Conservation (phyloP, 2,113 vertebrate species). For the Indri indri region DNA sequence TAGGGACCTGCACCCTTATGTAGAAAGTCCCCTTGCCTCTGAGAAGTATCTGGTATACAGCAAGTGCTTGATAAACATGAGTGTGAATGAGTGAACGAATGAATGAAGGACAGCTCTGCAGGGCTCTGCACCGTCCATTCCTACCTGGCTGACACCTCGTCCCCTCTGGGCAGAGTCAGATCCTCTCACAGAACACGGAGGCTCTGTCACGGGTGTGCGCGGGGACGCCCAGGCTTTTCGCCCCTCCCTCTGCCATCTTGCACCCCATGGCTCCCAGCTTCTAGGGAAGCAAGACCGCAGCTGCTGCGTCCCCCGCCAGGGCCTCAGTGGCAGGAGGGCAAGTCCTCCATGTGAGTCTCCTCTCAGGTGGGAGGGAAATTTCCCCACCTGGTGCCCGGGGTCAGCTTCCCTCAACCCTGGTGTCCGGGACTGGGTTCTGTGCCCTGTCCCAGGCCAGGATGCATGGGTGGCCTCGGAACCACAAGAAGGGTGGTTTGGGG, state of each 20-base stretch:
- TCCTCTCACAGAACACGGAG: neutral
- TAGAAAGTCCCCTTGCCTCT: neutral
- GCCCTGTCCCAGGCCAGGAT: neutral
- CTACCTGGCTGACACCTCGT: neutral
- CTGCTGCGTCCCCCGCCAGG: neutral
- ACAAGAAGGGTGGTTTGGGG: accelerated
- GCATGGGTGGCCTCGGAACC: neutral
- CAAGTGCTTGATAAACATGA: neutral
- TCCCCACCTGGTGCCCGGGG: neutral
- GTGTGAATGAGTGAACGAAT: neutral
- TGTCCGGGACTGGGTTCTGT: neutral
- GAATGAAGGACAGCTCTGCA: neutral
- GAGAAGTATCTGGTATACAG: neutral
- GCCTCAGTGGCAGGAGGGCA: neutral
- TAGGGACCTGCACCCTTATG: neutral
- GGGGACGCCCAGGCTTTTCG: neutral
- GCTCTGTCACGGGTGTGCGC: neutral
- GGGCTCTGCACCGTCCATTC: accelerated
- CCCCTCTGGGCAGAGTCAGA: neutral
- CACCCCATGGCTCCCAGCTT: neutral
- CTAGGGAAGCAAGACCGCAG: too few species aligned
- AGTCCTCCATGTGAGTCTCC: neutral
- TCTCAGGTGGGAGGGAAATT: too few species aligned
- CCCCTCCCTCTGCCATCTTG: neutral
- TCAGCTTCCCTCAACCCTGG: neutral